These are phyloP conservation scores for Holotrichia oblita DNA, from an alignment of 1,140 invertebrate genomes.

Conservation along the genomic window DNA sequence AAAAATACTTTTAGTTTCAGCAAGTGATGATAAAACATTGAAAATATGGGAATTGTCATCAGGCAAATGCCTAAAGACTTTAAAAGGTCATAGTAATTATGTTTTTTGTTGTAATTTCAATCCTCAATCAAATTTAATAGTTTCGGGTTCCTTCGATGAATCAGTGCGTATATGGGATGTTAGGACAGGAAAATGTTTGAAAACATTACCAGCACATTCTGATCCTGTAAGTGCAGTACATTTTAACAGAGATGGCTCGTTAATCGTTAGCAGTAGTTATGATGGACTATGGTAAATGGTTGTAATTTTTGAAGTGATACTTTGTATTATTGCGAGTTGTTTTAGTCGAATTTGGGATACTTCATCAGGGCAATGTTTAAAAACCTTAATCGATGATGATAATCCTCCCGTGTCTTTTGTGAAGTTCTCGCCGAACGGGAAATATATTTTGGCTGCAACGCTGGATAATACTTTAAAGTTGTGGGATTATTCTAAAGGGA, in stretches of 20 bases:
- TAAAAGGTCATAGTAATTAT: slow-evolving; percentile 99
- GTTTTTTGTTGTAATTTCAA: slow-evolving; percentile 99
- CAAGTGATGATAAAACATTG: slow-evolving; percentile 99
- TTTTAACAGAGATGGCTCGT: slow-evolving; percentile 95
- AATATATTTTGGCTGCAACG: slow-evolving; percentile 98
- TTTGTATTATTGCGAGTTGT: slow-evolving; percentile 50
- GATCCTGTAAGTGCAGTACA: slow-evolving; percentile 94
- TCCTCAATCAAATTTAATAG: slow-evolving; percentile 98
- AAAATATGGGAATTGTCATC: slow-evolving; percentile 99
- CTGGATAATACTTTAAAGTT: slow-evolving; percentile 98
- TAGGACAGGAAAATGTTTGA: slow-evolving; percentile 97
- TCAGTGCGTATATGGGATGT: slow-evolving; percentile 99
- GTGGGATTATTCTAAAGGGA: slow-evolving; percentile 99
- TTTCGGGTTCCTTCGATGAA: slow-evolving; percentile 99
- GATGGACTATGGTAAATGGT: slow-evolving; percentile 92
- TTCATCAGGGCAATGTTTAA: slow-evolving; percentile 97
- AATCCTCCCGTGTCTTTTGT: slow-evolving; percentile 99
- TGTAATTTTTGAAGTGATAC: slow-evolving; percentile 41
- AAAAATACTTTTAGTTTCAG: slow-evolving; percentile 74
- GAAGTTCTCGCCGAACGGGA: slow-evolving; percentile 99
- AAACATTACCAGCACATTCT: slow-evolving; percentile 98
- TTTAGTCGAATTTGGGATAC: slow-evolving; percentile 99
- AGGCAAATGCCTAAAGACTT: slow-evolving; percentile 97
- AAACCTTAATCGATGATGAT: slow-evolving; percentile 96
- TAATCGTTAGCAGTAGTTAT: slow-evolving; percentile 99